These are phyloP conservation scores for Gopherus flavomarginatus DNA, from an alignment of 2,113 vertebrate genomes.

Conservation along the genomic window DNA sequence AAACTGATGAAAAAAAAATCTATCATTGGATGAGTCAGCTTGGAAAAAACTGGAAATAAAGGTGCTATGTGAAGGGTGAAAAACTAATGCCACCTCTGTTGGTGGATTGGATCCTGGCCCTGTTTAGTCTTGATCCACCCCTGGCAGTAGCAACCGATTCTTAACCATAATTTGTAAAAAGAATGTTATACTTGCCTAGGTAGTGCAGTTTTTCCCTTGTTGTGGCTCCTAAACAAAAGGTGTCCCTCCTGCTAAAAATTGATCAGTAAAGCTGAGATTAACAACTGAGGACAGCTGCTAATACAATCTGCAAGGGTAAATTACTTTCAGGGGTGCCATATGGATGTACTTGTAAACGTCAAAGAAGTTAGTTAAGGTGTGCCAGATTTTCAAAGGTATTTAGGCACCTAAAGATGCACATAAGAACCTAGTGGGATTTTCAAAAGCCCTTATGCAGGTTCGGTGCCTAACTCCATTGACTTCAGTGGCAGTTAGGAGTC, in stretches of 20 bases:
- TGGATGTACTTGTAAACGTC: neutral
- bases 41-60: neutral
- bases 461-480: neutral
- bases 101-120: accelerated
- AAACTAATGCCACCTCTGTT: neutral
- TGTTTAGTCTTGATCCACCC: neutral
- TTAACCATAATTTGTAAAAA: neutral
- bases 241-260: neutral
- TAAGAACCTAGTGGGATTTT: neutral
- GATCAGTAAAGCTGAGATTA: neutral
- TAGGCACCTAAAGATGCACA: neutral
- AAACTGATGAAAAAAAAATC: neutral
- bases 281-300: neutral
- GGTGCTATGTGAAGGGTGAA: neutral
- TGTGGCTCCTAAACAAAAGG: neutral
- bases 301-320: neutral
- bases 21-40: accelerated
- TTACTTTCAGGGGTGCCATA: neutral
- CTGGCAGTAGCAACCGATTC: neutral
- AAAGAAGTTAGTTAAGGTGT: neutral
- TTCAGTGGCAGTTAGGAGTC: neutral
- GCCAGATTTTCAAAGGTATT: neutral
- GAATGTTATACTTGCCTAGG: neutral
- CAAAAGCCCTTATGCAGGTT: neutral
- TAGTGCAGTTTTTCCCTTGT: neutral